Evolutionary conservation across 2,888 invertebrate species (phyloP).

Genomic region (Nomada lathburiana): DNA sequence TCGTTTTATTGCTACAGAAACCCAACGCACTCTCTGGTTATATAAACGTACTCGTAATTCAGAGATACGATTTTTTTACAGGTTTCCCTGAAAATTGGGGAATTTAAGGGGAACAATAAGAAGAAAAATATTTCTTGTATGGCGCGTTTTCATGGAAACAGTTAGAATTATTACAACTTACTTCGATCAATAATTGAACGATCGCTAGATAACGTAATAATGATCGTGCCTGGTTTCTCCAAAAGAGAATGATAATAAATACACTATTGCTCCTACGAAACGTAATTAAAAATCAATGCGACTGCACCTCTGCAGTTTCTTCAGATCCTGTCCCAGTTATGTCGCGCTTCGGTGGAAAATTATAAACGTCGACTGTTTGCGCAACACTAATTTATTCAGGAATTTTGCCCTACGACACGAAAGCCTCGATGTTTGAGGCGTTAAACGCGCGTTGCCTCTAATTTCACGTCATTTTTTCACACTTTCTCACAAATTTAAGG

Average conservation of each 20-base stretch:
- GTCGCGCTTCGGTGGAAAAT: neutral
- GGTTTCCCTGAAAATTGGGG: neutral
- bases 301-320: constrained; percentile 19
- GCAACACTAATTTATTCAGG: neutral
- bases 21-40: constrained; percentile 1
- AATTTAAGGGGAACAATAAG: constrained; percentile 2
- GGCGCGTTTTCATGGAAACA: constrained; percentile 2
- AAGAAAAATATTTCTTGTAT: neutral
- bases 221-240: neutral
- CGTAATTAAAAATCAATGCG: neutral
- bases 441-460: neutral
- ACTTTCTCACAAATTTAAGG: constrained; percentile 22
- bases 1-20: constrained; percentile 15
- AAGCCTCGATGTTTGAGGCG: neutral
- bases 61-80: neutral
- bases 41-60: constrained; percentile 9
- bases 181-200: constrained; percentile 40
- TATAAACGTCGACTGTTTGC: neutral
- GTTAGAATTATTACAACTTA: constrained; percentile 14
- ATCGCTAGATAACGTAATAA: constrained; percentile 25
- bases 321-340: neutral
- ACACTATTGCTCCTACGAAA: neutral
- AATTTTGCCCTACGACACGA: neutral
- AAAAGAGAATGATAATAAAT: neutral
- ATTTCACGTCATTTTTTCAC: constrained; percentile 1